Base-by-base conservation (phyloP, 1,140 invertebrate genomes). In the Neodiprion lecontei region DNA sequence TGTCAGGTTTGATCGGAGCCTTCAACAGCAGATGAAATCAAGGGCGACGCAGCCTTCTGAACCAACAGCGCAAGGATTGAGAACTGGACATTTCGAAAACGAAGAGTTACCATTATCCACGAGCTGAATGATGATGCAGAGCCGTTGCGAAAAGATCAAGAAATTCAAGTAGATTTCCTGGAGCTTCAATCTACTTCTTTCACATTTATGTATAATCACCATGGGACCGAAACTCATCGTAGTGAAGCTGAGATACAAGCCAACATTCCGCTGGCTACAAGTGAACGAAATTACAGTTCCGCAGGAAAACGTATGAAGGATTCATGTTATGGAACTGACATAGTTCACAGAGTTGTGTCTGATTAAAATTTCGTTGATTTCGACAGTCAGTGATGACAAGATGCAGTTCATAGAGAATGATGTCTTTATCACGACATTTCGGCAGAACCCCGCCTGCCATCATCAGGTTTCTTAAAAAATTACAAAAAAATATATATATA, bases 301-400 rank as follows among this genome's bases (percentile, higher is more conserved):
- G 10, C 68, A 40, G 17, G 68, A 10, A 69, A 69, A 69, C 21
- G 7, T 1, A 69, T 40, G 28, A 69, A 40, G 17, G 68, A 69
- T 69, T 69, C 68, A 69, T 69, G 68, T 69, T 69, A 48, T 69
- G 68, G 68, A 23, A 69, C 68, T 40, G 68, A 69, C 3, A 69
- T 69, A 69, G 68, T 69, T 69, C 68, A 69, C 21, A 10, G 11
- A 69, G 68, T 48, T 69, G 68, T 69, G n/a, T 69, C 21, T 40
- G 68, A 21, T 21, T 21, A 21, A 21, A 21, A 21, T 21, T 21
- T 21, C 17, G 17, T 21, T 21, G 17, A 0, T 21, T 21, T 21
- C 17, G 17, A 21, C 17, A 21, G 17, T 21, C 17, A 21, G 17
- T 21, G 17, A 21, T 21, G 17, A 21, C 17, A 21, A 21, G 17